Percentiles rank a stretch among this genome's conserved stretches.
phyloP scores from a whole-genome alignment of 1,140 invertebrate genomes.

The Heliconius melpomene region DNA sequence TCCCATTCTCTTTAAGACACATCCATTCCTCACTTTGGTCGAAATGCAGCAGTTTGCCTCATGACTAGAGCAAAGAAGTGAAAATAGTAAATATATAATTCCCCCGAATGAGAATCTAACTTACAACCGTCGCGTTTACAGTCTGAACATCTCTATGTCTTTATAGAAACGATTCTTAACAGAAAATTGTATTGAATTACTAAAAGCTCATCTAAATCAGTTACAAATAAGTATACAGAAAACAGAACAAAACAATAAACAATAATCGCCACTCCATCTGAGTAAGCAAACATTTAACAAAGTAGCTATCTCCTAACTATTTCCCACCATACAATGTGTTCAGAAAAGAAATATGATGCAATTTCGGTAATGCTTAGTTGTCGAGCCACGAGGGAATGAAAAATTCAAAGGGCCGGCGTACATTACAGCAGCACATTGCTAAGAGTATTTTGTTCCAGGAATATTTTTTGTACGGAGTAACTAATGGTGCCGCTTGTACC shows the following conservation, averaged over 20 bases:
- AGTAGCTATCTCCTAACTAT: conserved; percentile 72
- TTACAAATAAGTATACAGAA: neutral
- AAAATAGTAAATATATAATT: too few species aligned
- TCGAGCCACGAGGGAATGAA: conserved; percentile 79
- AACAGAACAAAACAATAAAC: conserved; percentile 39
- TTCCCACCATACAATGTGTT: conserved; percentile 67
- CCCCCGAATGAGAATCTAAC: too few species aligned
- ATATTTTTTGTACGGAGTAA: conserved; percentile 41
- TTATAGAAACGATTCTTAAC: neutral
- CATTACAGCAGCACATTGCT: conserved; percentile 74
- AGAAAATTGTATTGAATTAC: neutral
- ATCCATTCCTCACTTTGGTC: too few species aligned
- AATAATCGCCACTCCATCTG: conserved; percentile 44
- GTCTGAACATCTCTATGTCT: neutral
- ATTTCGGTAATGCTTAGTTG: conserved; percentile 80
- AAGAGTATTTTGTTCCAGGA: conserved; percentile 66
- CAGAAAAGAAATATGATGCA: conserved; percentile 79
- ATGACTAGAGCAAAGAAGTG: too few species aligned
- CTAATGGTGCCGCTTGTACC: conserved; percentile 58
- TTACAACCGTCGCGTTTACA: too few species aligned
- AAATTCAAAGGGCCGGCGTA: conserved; percentile 77
- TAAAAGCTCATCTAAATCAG: neutral
- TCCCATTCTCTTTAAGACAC: too few species aligned
- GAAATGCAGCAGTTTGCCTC: too few species aligned
- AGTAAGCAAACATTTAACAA: conserved; percentile 52